These are phyloP conservation scores for Blastobasis adustella DNA, from an alignment of 2,888 invertebrate species.

Conservation along the genomic window DNA sequence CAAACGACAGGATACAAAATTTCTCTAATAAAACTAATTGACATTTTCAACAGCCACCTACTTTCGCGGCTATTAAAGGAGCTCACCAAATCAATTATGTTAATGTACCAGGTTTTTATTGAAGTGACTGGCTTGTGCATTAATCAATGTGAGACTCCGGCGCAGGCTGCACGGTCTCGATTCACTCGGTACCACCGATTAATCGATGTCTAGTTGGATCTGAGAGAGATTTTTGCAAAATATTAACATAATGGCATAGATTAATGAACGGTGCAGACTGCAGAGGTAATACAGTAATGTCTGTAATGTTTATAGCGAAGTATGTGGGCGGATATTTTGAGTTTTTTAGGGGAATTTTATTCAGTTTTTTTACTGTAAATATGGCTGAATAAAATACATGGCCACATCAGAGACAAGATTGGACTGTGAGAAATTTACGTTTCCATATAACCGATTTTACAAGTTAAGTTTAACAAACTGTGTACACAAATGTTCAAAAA, in stretches of 20 bases:
- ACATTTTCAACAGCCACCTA: constrained; percentile 12
- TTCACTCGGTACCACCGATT: constrained; percentile 24
- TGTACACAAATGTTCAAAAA: too few relatives aligned
- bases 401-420: background rate
- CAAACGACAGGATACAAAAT: background rate
- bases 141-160: constrained; percentile 4
- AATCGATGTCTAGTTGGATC: constrained; percentile 37
- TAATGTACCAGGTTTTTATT: constrained; percentile 32
- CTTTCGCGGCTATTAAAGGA: constrained; percentile 23
- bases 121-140: constrained; percentile 21
- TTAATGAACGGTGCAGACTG: background rate
- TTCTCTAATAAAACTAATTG: background rate
- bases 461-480: too few relatives aligned
- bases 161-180: background rate
- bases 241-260: constrained; percentile 19
- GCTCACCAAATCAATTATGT: constrained; percentile 26
- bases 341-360: too few relatives aligned
- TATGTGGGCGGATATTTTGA: background rate
- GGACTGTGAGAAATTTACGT: background rate
- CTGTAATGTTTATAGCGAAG: background rate
- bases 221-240: constrained; percentile 16
- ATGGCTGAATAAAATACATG: background rate
- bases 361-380: background rate
- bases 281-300: constrained; percentile 1
- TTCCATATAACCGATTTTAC: background rate